Evolutionary conservation across 2,113 vertebrate genomes (phyloP).

Genomic region (Sinocyclocheilus anophthalmus): DNA sequence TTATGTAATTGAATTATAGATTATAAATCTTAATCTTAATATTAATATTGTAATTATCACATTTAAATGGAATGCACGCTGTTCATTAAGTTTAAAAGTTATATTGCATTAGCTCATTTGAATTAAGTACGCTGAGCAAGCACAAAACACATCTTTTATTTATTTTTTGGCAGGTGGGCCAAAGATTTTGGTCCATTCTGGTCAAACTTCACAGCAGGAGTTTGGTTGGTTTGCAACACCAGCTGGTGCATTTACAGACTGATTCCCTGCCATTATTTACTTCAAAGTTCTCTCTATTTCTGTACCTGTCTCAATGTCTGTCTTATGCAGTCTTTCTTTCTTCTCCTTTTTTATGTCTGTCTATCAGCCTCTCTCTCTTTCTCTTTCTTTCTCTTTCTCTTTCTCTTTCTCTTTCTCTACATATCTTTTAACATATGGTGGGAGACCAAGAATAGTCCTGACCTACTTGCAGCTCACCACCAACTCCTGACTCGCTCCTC

Average conservation of each 20-base stretch:
- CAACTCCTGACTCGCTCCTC: constrained; percentile 61
- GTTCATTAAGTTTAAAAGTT: neutral
- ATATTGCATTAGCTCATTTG: neutral
- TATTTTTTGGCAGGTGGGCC: constrained; percentile 38
- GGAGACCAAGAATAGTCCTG: constrained; percentile 74
- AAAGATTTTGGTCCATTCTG: constrained; percentile 39
- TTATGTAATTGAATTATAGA: neutral
- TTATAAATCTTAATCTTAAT: neutral
- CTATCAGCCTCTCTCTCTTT: constrained; percentile 12
- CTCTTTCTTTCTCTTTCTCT: constrained; percentile 15
- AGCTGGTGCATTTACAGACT: constrained; percentile 67
- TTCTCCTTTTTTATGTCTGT: neutral
- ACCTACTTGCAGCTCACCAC: constrained; percentile 73
- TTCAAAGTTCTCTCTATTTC: constrained; percentile 31
- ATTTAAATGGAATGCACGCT: neutral
- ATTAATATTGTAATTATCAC: neutral
- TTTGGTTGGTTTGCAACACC: constrained; percentile 59
- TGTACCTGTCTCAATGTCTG: neutral
- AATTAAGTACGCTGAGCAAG: neutral
- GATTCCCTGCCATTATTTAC: constrained; percentile 63
- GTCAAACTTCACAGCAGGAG: constrained; percentile 52
- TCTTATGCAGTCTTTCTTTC: constrained; percentile 21
- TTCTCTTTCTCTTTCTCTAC: constrained; percentile 38
- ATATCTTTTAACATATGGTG: constrained; percentile 70
- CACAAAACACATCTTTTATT: no score